phyloP scores from a whole-genome alignment of 2,113 vertebrate species.

The Notiomystis cincta region DNA sequence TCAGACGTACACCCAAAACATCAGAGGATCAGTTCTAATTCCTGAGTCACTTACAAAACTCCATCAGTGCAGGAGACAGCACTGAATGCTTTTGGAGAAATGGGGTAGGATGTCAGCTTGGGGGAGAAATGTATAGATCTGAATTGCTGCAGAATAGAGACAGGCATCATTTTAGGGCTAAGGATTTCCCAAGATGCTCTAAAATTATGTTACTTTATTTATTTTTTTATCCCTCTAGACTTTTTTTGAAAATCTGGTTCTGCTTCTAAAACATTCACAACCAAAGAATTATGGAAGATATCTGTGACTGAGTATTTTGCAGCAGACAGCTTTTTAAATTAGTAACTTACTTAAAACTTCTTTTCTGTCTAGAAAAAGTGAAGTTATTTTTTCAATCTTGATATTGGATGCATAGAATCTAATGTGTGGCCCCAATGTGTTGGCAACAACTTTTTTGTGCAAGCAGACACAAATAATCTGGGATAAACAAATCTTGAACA shows the following conservation, averaged over 20 bases:
- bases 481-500: not conserved
- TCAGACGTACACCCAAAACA: not conserved
- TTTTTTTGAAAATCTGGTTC: not conserved
- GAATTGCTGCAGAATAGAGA: not conserved
- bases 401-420: not conserved
- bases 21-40: slow-evolving; percentile 5
- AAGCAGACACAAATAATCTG: not conserved
- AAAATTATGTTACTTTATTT: slow-evolving; percentile 42
- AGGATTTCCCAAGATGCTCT: slow-evolving; percentile 15
- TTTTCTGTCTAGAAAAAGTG: not conserved
- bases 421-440: rapidly evolving
- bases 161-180: not conserved
- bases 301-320: not conserved
- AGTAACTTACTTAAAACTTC: not conserved
- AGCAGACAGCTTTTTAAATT: not conserved
- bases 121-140: not conserved
- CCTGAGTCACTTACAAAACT: not conserved
- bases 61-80: not conserved
- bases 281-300: not conserved
- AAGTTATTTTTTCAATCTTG: not conserved
- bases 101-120: not conserved
- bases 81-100: not conserved
- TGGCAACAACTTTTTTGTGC: rapidly evolving
- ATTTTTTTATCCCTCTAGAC: slow-evolving; percentile 3
- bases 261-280: not conserved